Evolutionary conservation across 2,113 vertebrate genomes (phyloP).

Genomic region (Cygnus atratus): DNA sequence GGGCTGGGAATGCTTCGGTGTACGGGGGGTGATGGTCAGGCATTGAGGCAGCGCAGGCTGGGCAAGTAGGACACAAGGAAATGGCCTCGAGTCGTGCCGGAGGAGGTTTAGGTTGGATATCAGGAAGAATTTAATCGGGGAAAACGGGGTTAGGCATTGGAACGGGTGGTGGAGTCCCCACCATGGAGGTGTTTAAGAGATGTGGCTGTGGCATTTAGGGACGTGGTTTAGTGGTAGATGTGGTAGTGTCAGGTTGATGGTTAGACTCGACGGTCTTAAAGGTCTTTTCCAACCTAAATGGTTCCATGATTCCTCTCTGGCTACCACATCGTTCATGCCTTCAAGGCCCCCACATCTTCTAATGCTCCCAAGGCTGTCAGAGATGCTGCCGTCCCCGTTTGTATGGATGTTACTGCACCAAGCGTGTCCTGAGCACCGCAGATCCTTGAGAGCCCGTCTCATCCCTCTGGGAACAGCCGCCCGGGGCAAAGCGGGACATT

Average conservation of each 20-base stretch:
- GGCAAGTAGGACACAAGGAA: not conserved
- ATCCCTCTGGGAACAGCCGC: not conserved
- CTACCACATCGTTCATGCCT: rapidly evolving
- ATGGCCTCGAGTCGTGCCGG: not conserved
- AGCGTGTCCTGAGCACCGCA: not conserved
- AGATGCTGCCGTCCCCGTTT: not conserved
- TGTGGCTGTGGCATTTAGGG: not conserved
- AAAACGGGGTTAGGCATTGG: not conserved
- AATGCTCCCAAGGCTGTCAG: not conserved
- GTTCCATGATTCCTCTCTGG: not conserved
- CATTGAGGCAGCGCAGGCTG: rapidly evolving
- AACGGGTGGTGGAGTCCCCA: not conserved
- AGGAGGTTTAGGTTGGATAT: not conserved
- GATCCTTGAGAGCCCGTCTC: not conserved
- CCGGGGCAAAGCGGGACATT: not conserved
- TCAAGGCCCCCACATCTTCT: not conserved
- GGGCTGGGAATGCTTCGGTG: not conserved
- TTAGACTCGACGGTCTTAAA: not conserved
- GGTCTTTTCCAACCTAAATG: not conserved
- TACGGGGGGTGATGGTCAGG: not conserved
- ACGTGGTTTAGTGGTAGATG: not conserved
- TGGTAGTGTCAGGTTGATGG: not conserved
- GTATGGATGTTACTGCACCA: not conserved
- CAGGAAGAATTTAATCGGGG: not conserved
- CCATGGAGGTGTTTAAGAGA: not conserved